Evolutionary conservation across 2,113 vertebrate genomes (phyloP).

Genomic region (Rattus rattus): DNA sequence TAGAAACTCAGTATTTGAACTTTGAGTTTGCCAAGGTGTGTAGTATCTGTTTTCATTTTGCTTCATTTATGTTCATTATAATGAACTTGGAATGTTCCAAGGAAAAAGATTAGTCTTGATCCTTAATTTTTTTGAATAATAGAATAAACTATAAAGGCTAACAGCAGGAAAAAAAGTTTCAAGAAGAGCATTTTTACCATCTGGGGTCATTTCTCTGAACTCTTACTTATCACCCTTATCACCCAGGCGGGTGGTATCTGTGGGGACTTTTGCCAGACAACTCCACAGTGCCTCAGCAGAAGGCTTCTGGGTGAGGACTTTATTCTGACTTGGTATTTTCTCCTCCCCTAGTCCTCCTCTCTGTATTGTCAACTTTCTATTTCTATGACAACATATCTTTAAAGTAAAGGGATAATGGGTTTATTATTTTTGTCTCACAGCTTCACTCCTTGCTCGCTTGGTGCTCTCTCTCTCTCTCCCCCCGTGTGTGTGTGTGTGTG

Average conservation of each 20-base stretch:
- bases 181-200: neutral
- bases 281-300: neutral
- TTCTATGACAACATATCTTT: neutral
- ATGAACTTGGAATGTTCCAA: neutral
- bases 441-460: neutral
- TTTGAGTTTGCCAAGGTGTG: neutral
- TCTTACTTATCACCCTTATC: neutral
- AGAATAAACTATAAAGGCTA: constrained; percentile 10
- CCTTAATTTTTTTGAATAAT: constrained; percentile 53
- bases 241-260: neutral
- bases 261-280: neutral
- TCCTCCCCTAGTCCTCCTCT: neutral
- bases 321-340: neutral
- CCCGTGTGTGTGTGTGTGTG: neutral
- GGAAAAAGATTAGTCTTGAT: neutral
- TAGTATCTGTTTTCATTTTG: constrained; percentile 22
- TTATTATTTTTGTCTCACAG: neutral
- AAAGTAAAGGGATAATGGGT: neutral
- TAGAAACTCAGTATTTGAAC: constrained; percentile 21
- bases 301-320: neutral
- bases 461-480: neutral
- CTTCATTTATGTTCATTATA: constrained; percentile 22
- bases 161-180: neutral
- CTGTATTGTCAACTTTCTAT: neutral
- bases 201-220: neutral